These are phyloP conservation scores for Parnassius glacialis DNA, from an alignment of 2,888 invertebrate genomes.

Conservation along the genomic window DNA sequence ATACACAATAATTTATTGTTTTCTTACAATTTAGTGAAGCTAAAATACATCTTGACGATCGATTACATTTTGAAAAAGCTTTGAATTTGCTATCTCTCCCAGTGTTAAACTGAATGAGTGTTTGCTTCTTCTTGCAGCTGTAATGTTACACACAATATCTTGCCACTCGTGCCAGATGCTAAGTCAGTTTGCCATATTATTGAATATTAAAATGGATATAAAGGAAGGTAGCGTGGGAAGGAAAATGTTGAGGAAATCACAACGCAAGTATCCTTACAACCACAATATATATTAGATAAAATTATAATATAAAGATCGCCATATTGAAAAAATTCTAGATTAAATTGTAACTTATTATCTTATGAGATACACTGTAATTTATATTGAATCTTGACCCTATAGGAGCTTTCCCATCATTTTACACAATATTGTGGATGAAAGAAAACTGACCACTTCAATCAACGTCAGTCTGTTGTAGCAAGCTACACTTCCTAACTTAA, in stretches of 20 bases:
- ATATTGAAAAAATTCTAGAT: slow-evolving; percentile 81
- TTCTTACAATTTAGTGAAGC: slow-evolving; percentile 80
- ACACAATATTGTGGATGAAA: slow-evolving; percentile 80
- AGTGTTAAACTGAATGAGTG: slow-evolving; percentile 68
- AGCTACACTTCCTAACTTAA: slow-evolving; percentile 77
- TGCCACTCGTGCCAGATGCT: slow-evolving; percentile 59
- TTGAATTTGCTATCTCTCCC: slow-evolving; percentile 69
- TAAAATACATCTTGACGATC: slow-evolving; percentile 78
- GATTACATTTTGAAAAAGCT: slow-evolving; percentile 77
- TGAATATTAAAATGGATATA: slow-evolving; percentile 49
- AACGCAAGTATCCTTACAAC: slow-evolving; percentile 84
- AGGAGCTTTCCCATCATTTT: slow-evolving; percentile 66
- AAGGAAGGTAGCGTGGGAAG: slow-evolving; percentile 62
- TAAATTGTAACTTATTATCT: slow-evolving; percentile 78
- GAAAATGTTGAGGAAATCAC: slow-evolving; percentile 71
- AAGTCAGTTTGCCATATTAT: slow-evolving; percentile 40
- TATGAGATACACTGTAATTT: slow-evolving; percentile 81
- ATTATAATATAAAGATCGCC: slow-evolving; percentile 82
- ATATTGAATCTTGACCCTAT: slow-evolving; percentile 73
- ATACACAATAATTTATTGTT: slow-evolving; percentile 82
- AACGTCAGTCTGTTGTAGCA: slow-evolving; percentile 73
- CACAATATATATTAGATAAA: slow-evolving; percentile 86
- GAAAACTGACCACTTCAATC: slow-evolving; percentile 74
- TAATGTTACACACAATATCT: slow-evolving; percentile 63
- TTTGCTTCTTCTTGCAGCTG: slow-evolving; percentile 67